A percentile compares a stretch with the other conserved stretches of the same genome.
phyloP scores from a whole-genome alignment of 2,113 vertebrate genomes.

The Phyllostomus hastatus region DNA sequence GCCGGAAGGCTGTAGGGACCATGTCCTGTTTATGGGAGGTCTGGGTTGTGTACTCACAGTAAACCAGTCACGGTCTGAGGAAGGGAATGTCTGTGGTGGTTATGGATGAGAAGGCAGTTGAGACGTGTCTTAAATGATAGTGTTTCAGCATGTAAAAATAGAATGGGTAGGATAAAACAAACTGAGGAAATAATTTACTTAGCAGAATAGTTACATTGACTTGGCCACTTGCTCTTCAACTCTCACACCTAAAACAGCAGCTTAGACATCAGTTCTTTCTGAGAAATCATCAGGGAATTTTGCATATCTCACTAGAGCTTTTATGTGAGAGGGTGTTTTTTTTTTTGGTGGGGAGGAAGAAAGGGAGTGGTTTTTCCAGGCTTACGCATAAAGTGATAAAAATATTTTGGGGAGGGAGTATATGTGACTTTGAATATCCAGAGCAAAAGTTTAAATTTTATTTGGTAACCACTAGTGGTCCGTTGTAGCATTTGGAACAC shows the following conservation, averaged over 20 bases:
- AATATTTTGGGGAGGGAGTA: not conserved
- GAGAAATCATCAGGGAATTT: not conserved
- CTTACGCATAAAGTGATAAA: not conserved
- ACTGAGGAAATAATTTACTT: not conserved
- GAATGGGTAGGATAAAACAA: not conserved
- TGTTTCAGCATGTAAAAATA: not conserved
- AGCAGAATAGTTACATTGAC: not conserved
- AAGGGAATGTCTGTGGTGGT: not conserved
- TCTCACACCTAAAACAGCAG: not conserved
- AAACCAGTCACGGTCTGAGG: not conserved
- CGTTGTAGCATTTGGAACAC: not conserved
- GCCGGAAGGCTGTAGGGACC: not conserved
- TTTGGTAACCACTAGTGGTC: not conserved
- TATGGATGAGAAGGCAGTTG: not conserved
- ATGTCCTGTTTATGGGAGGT: not conserved
- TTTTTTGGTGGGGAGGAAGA: not conserved
- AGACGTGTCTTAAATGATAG: not conserved
- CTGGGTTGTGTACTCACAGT: not conserved
- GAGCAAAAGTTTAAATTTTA: not conserved
- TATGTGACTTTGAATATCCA: not conserved
- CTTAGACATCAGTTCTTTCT: not conserved
- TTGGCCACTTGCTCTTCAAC: not conserved
- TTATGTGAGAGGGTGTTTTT: not conserved
- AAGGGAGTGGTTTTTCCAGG: not conserved
- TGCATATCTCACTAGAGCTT: not conserved